A percentile compares a stretch with the other conserved stretches of the same genome.
phyloP scores from a whole-genome alignment of 64 coral and sea anemone genomes.

The Acropora yongei region DNA sequence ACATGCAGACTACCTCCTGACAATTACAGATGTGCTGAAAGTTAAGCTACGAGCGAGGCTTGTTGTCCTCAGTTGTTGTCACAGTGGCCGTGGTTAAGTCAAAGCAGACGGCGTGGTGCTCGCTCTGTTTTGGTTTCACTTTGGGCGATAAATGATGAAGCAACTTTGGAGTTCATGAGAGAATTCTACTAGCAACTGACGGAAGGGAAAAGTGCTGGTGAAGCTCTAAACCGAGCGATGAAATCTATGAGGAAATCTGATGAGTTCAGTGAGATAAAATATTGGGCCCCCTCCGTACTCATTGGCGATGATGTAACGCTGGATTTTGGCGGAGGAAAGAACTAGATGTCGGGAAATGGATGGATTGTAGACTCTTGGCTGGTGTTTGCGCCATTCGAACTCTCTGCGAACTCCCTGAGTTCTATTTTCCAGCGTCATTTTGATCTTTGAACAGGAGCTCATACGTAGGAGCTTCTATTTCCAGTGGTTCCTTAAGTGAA shows the following conservation, averaged over 20 bases:
- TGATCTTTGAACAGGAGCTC: too few relatives aligned
- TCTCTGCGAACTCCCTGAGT: too few relatives aligned
- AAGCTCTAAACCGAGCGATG: conserved; percentile 12
- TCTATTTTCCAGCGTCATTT: too few relatives aligned
- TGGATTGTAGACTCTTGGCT: too few relatives aligned
- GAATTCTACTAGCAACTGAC: conserved; percentile 25
- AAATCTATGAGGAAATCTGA: conserved; percentile 29
- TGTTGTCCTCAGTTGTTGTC: conserved; percentile 43
- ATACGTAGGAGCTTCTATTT: too few relatives aligned
- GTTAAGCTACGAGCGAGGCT: conserved; percentile 11
- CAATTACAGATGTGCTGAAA: conserved; percentile 2
- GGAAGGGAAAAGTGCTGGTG: conserved; percentile 31
- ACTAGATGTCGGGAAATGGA: not conserved
- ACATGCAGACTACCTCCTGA: conserved; percentile 28
- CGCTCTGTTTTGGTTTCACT: conserved; percentile 39
- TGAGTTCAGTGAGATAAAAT: not conserved
- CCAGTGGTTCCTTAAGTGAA: too few relatives aligned
- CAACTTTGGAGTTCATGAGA: conserved; percentile 21
- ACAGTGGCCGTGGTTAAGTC: conserved; percentile 31
- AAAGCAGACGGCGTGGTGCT: conserved; percentile 40
- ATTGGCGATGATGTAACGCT: conserved; percentile 31
- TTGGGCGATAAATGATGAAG: conserved; percentile 25
- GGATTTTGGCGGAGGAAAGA: not conserved
- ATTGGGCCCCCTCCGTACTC: conserved; percentile 33
- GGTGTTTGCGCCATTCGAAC: too few relatives aligned